Evolutionary conservation across 1,140 invertebrate genomes (phyloP).

Genomic region (Formica exsecta): DNA sequence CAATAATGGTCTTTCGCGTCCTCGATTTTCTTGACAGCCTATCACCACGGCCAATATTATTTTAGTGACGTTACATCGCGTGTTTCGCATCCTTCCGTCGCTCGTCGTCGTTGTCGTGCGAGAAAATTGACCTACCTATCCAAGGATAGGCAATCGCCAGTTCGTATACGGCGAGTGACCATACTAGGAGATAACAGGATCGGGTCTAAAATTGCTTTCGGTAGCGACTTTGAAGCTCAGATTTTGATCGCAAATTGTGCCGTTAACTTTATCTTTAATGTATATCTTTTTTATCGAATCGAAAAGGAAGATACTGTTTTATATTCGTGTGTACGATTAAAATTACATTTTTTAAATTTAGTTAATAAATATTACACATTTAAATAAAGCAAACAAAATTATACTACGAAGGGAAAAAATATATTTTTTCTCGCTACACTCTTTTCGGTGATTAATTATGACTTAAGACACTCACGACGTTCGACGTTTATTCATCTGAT

Average conservation of each 20-base stretch:
- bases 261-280: neutral
- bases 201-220: constrained; percentile 36
- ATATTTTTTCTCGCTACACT: neutral
- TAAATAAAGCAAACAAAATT: too few species aligned
- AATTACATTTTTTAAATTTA: too few species aligned
- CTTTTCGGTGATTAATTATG: constrained; percentile 8
- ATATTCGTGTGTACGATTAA: too few species aligned
- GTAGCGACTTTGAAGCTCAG: neutral
- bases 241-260: constrained; percentile 11
- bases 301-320: too few species aligned
- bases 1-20: constrained; percentile 69
- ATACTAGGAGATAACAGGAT: constrained; percentile 10
- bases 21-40: constrained; percentile 52
- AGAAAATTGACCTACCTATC: constrained; percentile 61
- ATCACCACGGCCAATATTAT: constrained; percentile 73
- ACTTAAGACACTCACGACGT: neutral
- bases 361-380: too few species aligned
- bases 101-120: neutral
- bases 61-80: constrained; percentile 53
- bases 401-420: too few species aligned
- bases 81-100: constrained; percentile 31
- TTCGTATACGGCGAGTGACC: constrained; percentile 30
- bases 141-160: constrained; percentile 20
- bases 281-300: neutral
- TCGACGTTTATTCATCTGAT: constrained; percentile 38